A percentile compares a stretch with the other conserved stretches of the same genome.
Conservation (phyloP, 2,113 vertebrate genomes). For the Azemiops feae region DNA sequence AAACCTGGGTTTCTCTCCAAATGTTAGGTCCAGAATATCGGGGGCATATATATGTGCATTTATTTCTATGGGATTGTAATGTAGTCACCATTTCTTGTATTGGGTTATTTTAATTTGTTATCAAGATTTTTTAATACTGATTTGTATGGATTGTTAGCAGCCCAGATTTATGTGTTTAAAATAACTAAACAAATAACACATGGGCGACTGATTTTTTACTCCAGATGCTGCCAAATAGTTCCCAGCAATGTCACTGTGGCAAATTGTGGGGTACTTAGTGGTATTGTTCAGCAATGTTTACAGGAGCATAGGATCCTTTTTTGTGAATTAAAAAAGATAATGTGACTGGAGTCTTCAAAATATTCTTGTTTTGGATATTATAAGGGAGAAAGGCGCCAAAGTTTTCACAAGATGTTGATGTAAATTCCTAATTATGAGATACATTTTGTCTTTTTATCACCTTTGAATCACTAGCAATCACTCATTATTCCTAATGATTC, state of each 20-base stretch:
- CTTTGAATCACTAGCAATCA: conserved; percentile 50
- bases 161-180: not conserved
- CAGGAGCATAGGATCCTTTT: not conserved
- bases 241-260: not conserved
- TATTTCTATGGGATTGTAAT: not conserved
- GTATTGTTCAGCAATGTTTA: not conserved
- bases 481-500: conserved; percentile 55
- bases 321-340: not conserved
- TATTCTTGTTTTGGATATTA: not conserved
- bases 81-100: not conserved
- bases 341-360: not conserved
- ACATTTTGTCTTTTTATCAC: conserved; percentile 8
- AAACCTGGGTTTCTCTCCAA: not conserved
- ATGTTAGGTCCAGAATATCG: not conserved
- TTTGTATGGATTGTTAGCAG: not conserved
- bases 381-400: not conserved
- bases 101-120: too few species aligned
- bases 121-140: not conserved
- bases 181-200: not conserved
- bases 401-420: conserved; percentile 17
- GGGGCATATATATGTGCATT: not conserved
- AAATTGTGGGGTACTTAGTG: not conserved
- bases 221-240: not conserved
- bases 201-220: not conserved
- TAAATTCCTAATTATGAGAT: conserved; percentile 19